Evolutionary conservation across 2,888 invertebrate species (phyloP), one percentile per base, ranked within the genome.

Genomic region (Trachelus stipa): DNA sequence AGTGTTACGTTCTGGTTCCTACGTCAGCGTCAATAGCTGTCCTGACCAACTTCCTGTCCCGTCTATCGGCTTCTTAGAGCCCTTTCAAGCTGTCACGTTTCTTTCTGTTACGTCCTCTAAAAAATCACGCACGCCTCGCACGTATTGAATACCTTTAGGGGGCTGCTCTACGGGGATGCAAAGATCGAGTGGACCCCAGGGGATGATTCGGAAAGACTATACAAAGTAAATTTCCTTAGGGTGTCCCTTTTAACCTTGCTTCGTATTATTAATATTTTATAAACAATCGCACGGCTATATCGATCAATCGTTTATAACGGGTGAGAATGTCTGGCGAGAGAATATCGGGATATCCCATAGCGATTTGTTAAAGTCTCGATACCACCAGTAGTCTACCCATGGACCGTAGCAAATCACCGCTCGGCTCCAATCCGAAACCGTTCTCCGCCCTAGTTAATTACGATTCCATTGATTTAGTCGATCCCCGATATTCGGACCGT

Each of bases 381-480:
- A 56, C 23, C 56, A 23, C 23, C 9, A 15, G 2, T 23, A 23
- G 23, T 56, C 56, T 56, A 15, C 23, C 23, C 6, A 56, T 23
- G 56, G 23, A 9, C 56, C 56, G 56, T 56, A 56, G 56, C 56
- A 56, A 56, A 56, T 56, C 56, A 56, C 56, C 23, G 56, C 56
- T 56, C 56, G 56, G 23, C 23, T 79, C 79, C 79, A 80, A 79
- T 78, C 81, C 80, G 79, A 80, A 82, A 77, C 81, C 77, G 74
- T 56, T 68, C 75, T 76, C 69, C n/a, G 77, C 76, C 73, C 79
- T 80, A 79, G 85, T 88, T 89, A 88, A 89, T 88, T 88, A 88
- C 88, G 84, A 87, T 88, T 79, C 87, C 84, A 89, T 88, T 88
- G 88, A 89, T 88, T 88, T 86, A 85, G 83, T 82, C 83, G 81